These are phyloP conservation scores for Rapana venosa DNA, from an alignment of 2,888 invertebrate genomes.

Conservation along the genomic window DNA sequence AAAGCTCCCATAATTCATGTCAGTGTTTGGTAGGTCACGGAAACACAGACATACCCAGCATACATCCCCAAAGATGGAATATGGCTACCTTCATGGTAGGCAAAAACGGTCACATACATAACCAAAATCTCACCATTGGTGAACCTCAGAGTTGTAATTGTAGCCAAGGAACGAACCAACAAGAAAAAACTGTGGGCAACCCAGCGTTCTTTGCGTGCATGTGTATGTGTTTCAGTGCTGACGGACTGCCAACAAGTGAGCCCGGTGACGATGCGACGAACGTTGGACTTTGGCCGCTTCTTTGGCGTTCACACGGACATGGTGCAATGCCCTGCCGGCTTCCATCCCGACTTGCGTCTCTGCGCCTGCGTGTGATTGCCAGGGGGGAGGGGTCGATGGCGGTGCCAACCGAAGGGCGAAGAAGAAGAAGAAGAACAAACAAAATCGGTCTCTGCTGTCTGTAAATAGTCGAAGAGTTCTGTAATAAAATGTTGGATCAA, in stretches of 20 bases:
- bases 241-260: neutral
- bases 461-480: neutral
- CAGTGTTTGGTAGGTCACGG: too few species aligned
- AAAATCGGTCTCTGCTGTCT: neutral
- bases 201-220: neutral
- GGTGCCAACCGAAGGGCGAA: neutral
- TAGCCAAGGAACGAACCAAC: too few species aligned
- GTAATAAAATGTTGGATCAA: neutral
- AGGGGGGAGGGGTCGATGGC: too few species aligned
- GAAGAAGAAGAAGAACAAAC: neutral
- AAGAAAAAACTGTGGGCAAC: neutral
- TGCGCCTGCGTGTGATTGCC: slow-evolving; percentile 31
- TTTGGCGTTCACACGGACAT: slow-evolving; percentile 33
- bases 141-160: too few species aligned
- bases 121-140: too few species aligned
- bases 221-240: slow-evolving; percentile 2
- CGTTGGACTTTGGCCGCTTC: slow-evolving; percentile 29
- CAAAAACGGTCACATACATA: too few species aligned
- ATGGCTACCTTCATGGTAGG: too few species aligned
- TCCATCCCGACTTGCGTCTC: neutral
- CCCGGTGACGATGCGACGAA: neutral
- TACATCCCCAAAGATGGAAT: too few species aligned
- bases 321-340: slow-evolving; percentile 14
- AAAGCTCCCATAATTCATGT: too few species aligned
- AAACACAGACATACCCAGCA: too few species aligned